A percentile compares a stretch with the other conserved stretches of the same genome.
Evolutionary conservation across 2,113 vertebrate species (phyloP).

Genomic region (Varanus salvator): DNA sequence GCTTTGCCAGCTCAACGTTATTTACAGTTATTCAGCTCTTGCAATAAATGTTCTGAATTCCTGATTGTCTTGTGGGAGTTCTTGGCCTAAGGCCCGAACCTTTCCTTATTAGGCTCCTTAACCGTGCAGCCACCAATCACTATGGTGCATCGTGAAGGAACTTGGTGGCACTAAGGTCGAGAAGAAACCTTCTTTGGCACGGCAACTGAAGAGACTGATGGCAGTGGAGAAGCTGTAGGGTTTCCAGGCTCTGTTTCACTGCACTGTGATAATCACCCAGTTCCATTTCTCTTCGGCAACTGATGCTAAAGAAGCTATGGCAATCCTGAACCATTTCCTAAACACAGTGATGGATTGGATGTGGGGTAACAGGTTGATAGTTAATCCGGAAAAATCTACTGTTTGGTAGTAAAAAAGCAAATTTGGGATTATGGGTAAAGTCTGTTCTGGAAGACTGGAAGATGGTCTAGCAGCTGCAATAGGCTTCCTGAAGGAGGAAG

Average conservation of each 20-base stretch:
- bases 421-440: too few relatives aligned
- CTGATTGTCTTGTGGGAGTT: slow-evolving; percentile 82
- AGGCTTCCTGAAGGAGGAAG: too few relatives aligned
- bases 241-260: background rate
- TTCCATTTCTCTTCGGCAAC: too few relatives aligned
- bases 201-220: background rate
- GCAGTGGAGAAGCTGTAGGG: background rate
- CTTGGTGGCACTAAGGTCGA: background rate
- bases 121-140: background rate
- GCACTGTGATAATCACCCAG: too few relatives aligned
- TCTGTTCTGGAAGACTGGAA: too few relatives aligned
- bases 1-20: slow-evolving; percentile 89
- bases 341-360: too few relatives aligned
- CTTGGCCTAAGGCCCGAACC: slow-evolving; percentile 65
- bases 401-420: too few relatives aligned
- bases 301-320: too few relatives aligned
- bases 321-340: too few relatives aligned
- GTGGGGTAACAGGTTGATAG: too few relatives aligned
- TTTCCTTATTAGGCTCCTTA: slow-evolving; percentile 1
- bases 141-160: background rate
- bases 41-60: slow-evolving; percentile 99
- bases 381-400: too few relatives aligned
- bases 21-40: slow-evolving; percentile 98
- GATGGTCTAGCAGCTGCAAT: too few relatives aligned
- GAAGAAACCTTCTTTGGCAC: background rate